Evolutionary conservation across 2,797 vertebrate species (phyloP).

Genomic region (Spatula clypeata): DNA sequence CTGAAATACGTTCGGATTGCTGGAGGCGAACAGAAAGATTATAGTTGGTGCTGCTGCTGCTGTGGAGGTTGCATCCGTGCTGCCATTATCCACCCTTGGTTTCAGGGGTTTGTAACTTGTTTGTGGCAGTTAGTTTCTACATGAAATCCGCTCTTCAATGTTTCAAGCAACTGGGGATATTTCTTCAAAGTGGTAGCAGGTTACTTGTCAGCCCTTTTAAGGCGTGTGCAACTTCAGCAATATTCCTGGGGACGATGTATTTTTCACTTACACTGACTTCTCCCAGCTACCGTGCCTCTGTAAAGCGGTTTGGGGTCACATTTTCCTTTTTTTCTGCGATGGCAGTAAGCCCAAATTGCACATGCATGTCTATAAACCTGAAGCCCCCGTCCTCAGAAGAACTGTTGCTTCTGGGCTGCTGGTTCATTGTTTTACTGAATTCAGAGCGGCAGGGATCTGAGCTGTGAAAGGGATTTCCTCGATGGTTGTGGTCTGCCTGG

Average conservation of each 20-base stretch:
- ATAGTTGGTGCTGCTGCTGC: neutral
- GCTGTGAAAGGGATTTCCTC: neutral
- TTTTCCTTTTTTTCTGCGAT: neutral
- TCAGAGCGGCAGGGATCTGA: neutral
- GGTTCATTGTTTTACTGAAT: neutral
- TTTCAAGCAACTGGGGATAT: neutral
- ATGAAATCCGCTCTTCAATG: slow-evolving; percentile 20
- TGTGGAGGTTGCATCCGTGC: slow-evolving; percentile 42
- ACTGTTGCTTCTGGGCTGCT: neutral
- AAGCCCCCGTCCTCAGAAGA: neutral
- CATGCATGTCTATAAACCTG: accelerated
- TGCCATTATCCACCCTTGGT: slow-evolving; percentile 61
- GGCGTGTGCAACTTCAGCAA: accelerated
- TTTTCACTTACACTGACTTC: neutral
- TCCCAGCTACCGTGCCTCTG: neutral
- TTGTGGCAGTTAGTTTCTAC: slow-evolving; percentile 7
- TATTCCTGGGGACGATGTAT: neutral
- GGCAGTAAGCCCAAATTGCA: neutral
- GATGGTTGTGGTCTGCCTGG: neutral
- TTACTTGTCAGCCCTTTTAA: neutral
- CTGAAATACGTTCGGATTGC: slow-evolving; percentile 28
- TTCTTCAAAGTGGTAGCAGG: neutral
- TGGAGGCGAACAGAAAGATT: slow-evolving; percentile 55
- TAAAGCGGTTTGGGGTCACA: accelerated
- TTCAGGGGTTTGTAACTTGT: slow-evolving; percentile 57